Evolutionary conservation across 1,140 invertebrate genomes (phyloP).

Genomic region (Paraescarpia echinospica): DNA sequence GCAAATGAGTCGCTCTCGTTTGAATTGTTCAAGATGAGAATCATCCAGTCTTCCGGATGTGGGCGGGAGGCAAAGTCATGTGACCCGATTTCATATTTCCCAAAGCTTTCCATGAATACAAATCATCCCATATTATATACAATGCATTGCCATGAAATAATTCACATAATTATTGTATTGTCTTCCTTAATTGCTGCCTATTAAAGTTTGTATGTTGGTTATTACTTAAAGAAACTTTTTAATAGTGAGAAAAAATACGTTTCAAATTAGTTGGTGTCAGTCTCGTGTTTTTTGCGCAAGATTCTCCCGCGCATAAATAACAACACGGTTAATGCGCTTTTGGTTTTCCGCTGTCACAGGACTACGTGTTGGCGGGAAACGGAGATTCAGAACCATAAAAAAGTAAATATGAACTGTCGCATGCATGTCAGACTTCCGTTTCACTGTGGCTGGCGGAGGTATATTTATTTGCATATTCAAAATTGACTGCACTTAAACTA

Average conservation of each 20-base stretch:
- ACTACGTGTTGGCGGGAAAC: not conserved
- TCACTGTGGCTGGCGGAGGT: not conserved
- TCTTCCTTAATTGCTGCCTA: too few species aligned
- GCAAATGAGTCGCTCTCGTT: not conserved
- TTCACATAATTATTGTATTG: too few species aligned
- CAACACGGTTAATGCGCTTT: not conserved
- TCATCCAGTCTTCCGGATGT: not conserved
- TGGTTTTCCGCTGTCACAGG: not conserved
- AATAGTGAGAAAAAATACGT: not conserved
- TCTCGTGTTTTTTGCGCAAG: not conserved
- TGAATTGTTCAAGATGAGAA: not conserved
- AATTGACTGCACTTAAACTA: not conserved
- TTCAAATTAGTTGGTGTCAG: not conserved
- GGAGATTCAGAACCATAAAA: not conserved
- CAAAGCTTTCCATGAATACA: not conserved
- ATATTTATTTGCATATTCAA: constrained; percentile 7
- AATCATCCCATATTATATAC: not conserved
- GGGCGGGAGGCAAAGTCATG: not conserved
- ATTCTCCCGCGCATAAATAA: not conserved
- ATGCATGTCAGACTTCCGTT: not conserved
- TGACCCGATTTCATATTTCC: not conserved
- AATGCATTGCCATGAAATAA: too few species aligned
- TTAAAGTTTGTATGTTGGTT: too few species aligned
- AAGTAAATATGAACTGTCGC: not conserved
- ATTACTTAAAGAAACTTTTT: not conserved